Conservation (phyloP, 2,888 invertebrate species). For the Osmoderma eremita region DNA sequence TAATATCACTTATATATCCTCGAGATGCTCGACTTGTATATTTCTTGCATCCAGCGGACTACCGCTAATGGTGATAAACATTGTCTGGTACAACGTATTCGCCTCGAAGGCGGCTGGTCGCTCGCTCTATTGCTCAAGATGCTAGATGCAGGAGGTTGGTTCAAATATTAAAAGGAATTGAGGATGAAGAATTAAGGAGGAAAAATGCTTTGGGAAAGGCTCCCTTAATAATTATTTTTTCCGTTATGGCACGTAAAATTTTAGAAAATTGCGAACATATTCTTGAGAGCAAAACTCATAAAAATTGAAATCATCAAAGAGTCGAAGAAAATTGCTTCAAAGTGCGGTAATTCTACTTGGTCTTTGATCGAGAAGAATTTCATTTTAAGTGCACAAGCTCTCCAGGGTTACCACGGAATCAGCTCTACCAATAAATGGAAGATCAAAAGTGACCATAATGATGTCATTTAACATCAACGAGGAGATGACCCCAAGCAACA, state of each 20-base stretch:
- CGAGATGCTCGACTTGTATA: constrained; percentile 63
- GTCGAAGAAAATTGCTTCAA: too few species aligned
- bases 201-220: not conserved
- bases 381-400: too few species aligned
- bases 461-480: too few species aligned
- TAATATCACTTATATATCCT: constrained; percentile 66
- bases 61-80: constrained; percentile 65
- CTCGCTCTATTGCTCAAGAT: constrained; percentile 1
- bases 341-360: too few species aligned
- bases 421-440: too few species aligned
- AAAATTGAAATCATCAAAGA: too few species aligned
- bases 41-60: constrained; percentile 59
- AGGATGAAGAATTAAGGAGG: not conserved
- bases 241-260: not conserved
- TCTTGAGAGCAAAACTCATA: too few species aligned
- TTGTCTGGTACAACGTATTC: constrained; percentile 62
- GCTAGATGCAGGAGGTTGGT: constrained; percentile 8
- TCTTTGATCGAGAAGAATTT: too few species aligned
- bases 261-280: too few species aligned
- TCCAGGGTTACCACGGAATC: too few species aligned
- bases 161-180: constrained; percentile 20
- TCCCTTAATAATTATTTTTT: not conserved
- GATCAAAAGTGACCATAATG: too few species aligned
- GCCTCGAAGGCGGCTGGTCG: constrained; percentile 50
- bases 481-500: too few species aligned